A percentile compares a stretch with the other conserved stretches of the same genome.
Evolutionary conservation across 2,888 invertebrate genomes (phyloP).

Genomic region (Pomacea canaliculata): DNA sequence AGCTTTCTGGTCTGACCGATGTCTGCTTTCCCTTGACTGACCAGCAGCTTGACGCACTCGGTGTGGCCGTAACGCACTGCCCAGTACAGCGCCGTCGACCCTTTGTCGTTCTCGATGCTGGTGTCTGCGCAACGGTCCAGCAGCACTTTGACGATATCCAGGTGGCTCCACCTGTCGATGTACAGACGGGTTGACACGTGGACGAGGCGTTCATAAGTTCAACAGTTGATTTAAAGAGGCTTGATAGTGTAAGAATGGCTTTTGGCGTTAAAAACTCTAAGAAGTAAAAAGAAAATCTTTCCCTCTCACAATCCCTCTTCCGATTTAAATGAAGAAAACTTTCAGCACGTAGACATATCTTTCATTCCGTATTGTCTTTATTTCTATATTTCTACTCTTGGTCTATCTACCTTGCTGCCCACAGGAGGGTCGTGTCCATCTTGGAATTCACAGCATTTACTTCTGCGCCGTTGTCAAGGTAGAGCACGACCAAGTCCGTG

Average conservation of each 20-base stretch:
- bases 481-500: conserved; percentile 46
- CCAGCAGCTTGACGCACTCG: conserved; percentile 53
- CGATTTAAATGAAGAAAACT: too few relatives aligned
- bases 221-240: too few relatives aligned
- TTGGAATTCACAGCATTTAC: conserved; percentile 58
- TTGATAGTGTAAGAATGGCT: too few relatives aligned
- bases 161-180: conserved; percentile 50
- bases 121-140: conserved; percentile 50
- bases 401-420: conserved; percentile 59
- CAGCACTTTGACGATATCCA: conserved; percentile 43
- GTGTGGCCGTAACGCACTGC: conserved; percentile 63
- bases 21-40: conserved; percentile 55
- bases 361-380: too few relatives aligned
- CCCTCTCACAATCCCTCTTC: too few relatives aligned
- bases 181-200: too few relatives aligned
- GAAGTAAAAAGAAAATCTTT: too few relatives aligned
- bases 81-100: conserved; percentile 68
- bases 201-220: too few relatives aligned
- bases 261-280: too few relatives aligned
- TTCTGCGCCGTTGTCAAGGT: conserved; percentile 45
- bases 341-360: too few relatives aligned
- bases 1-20: conserved; percentile 59
- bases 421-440: conserved; percentile 65
- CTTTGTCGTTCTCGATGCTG: conserved; percentile 63
- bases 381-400: too few relatives aligned